Evolutionary conservation across 2,797 vertebrate genomes (phyloP).

Genomic region (Mormyrops boulengeri): DNA sequence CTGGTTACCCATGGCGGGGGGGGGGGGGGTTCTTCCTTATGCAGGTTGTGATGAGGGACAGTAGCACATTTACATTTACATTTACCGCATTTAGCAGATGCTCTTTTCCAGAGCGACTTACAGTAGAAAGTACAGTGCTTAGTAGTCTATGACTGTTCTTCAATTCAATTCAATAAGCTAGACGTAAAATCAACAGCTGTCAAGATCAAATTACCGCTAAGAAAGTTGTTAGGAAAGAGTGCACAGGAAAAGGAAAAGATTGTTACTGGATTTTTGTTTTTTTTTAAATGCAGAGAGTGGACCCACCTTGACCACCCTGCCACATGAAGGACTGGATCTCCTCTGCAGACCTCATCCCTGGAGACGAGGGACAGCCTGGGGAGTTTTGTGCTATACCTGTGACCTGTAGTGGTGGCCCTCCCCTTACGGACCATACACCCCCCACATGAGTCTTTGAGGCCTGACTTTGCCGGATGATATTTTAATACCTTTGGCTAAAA

Average conservation of each 20-base stretch:
- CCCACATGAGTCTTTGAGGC: conserved; percentile 27
- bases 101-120: too few relatives aligned
- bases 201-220: too few relatives aligned
- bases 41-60: neutral
- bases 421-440: neutral
- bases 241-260: too few relatives aligned
- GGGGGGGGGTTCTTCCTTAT: neutral
- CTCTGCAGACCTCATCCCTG: neutral
- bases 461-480: conserved; percentile 51
- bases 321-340: neutral
- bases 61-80: too few relatives aligned
- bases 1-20: neutral
- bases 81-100: too few relatives aligned
- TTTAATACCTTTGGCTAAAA: conserved; percentile 56
- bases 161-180: too few relatives aligned
- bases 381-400: neutral
- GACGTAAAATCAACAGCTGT: too few relatives aligned
- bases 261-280: too few relatives aligned
- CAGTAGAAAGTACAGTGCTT: too few relatives aligned
- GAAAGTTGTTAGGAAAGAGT: too few relatives aligned
- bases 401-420: neutral
- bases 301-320: neutral
- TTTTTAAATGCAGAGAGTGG: too few relatives aligned
- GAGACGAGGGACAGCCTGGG: neutral
- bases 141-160: too few relatives aligned